These are phyloP conservation scores for Cephus cinctus DNA, from an alignment of 1,140 invertebrate genomes.

Conservation along the genomic window DNA sequence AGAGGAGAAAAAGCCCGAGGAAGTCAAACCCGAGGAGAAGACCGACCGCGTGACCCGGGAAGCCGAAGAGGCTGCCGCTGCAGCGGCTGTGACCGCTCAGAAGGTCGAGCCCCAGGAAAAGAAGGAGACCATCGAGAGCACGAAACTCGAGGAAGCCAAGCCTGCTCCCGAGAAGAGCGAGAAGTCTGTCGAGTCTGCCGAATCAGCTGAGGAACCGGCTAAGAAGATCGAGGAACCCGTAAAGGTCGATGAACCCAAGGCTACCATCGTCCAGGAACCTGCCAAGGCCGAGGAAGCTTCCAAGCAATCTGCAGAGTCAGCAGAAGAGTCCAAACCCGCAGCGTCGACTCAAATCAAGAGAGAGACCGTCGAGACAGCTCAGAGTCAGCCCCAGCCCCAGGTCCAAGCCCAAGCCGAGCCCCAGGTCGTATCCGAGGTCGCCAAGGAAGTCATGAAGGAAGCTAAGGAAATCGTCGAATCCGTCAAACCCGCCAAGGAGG, in stretches of 20 bases:
- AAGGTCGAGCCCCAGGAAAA: conserved; percentile 7
- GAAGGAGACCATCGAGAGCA: conserved; percentile 7
- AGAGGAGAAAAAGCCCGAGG: conserved; percentile 20
- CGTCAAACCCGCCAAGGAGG: conserved; percentile 29
- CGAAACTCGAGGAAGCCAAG: too few relatives aligned
- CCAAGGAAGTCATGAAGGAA: too few relatives aligned
- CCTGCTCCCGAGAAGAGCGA: too few relatives aligned
- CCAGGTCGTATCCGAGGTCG: too few relatives aligned
- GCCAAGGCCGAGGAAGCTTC: conserved; percentile 17
- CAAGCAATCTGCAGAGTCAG: too few relatives aligned
- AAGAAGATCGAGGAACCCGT: conserved; percentile 11
- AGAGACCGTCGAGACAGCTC: too few relatives aligned
- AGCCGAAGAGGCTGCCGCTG: conserved; percentile 33
- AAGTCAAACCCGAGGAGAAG: conserved; percentile 32
- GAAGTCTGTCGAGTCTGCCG: too few relatives aligned
- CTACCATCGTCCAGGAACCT: conserved; percentile 3
- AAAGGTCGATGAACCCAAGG: conserved; percentile 1
- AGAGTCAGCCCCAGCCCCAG: conserved; percentile 25
- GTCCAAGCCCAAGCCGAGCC: conserved; percentile 24
- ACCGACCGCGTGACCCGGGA: conserved; percentile 45
- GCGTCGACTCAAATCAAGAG: too few relatives aligned
- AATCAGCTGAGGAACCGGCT: conserved; percentile 12
- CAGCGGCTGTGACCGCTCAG: conserved; percentile 6
- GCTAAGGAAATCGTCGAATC: too few relatives aligned
- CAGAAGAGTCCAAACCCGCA: too few relatives aligned